Base-by-base conservation (phyloP, 2,888 invertebrate genomes). In the Clepsis dumicolana region DNA sequence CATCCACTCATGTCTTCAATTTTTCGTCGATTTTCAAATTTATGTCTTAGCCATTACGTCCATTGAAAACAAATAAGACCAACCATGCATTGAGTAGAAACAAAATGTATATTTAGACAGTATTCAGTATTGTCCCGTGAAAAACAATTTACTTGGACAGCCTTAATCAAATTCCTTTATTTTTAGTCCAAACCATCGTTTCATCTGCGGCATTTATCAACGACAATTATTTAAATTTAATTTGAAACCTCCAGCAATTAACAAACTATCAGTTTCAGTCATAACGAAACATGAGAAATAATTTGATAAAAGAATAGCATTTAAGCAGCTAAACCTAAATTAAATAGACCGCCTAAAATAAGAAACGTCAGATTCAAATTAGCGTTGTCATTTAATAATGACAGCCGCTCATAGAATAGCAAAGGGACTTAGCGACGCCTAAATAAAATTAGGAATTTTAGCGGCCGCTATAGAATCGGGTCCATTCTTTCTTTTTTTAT, bases 21-120 rank as follows among this genome's bases (percentile, higher is more conserved):
- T 8, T 35, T 35, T 35, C 0, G 12, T 14, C 12, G 12, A 10
- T 35, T 12, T 14, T 1, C 35, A 35, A 35, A 35, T 35, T 7
- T 10, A 52, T n/a, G n/a, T 44, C n/a, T 4, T 0, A 52, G 24
- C 14, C 25, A 24, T 29, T 29, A 52, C 12, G 7, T 24, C 18
- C 59, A 50, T 52, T 56, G 35, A 50, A 59, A 35, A 50, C 27
- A 59, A 65, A 65, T 65, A 52, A 50, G 52, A 65, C 38, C 57
- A 65, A 65, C 38, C 57, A 65, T 59, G 52, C 59, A 59, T 65
- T 29, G 27, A 38, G 59, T 52, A 25, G 50, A 59, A 65, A 25
- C 59, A 35, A 50, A 65, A 65, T 65, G 59, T 65, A 52, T 59
- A 65, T 65, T 65, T 65, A 65, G 59, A 65, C 59, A 59, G 65